These are phyloP conservation scores for Drosophila asahinai DNA, from an alignment of 1,140 invertebrate genomes.

Conservation along the genomic window DNA sequence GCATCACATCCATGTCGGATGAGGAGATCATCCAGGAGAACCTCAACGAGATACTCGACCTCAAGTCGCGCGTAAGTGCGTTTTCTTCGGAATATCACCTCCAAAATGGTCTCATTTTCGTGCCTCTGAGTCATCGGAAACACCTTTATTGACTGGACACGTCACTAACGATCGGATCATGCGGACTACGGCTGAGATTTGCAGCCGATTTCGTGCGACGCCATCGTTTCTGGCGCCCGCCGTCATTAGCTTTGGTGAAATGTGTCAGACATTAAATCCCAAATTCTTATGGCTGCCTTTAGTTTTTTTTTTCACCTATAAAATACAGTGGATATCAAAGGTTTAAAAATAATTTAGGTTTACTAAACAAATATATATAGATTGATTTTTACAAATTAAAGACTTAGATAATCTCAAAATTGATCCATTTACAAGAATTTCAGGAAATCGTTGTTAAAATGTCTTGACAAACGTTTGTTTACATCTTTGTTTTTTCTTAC, in stretches of 20 bases:
- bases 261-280: slow-evolving; percentile 35
- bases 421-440: too few relatives aligned
- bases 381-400: not conserved
- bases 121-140: slow-evolving; percentile 20
- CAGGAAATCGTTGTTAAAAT: not conserved
- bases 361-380: not conserved
- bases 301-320: slow-evolving; percentile 11
- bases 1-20: slow-evolving; percentile 69
- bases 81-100: not conserved
- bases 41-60: slow-evolving; percentile 69
- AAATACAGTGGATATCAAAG: slow-evolving; percentile 16
- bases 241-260: slow-evolving; percentile 32
- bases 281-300: slow-evolving; percentile 4
- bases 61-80: slow-evolving; percentile 68
- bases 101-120: not conserved
- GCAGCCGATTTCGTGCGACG: slow-evolving; percentile 37
- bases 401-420: not conserved
- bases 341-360: not conserved
- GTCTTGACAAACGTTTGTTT: not conserved
- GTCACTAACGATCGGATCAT: slow-evolving; percentile 16
- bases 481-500: not conserved
- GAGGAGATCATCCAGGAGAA: slow-evolving; percentile 77
- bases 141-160: slow-evolving; percentile 35
- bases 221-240: slow-evolving; percentile 54
- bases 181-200: slow-evolving; percentile 16